Percentiles rank a stretch among this genome's conserved stretches.
Evolutionary conservation across 2,113 vertebrate genomes (phyloP).

Genomic region (Trematocara unimaculatum): DNA sequence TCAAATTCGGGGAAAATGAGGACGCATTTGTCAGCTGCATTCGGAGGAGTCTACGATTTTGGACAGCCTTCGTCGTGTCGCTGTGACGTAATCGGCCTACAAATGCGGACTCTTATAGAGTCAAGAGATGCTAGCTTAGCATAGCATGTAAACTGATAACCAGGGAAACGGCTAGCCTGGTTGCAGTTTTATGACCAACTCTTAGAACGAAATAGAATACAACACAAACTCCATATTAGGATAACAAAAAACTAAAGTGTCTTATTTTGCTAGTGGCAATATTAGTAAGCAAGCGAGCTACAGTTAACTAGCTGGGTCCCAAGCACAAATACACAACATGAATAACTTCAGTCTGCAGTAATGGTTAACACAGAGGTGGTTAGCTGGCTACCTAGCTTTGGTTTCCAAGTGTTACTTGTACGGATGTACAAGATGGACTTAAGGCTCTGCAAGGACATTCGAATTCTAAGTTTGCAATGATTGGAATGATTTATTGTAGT

Average conservation of each 20-base stretch:
- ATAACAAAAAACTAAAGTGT: background rate
- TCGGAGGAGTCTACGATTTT: background rate
- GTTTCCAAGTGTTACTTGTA: background rate
- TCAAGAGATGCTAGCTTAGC: background rate
- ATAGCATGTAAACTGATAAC: background rate
- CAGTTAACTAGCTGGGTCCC: background rate
- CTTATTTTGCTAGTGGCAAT: background rate
- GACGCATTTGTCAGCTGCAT: background rate
- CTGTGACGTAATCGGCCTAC: background rate
- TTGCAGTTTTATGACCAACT: background rate
- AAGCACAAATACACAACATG: background rate
- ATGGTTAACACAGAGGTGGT: background rate
- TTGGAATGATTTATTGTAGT: background rate
- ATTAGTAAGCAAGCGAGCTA: background rate
- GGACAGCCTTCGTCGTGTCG: rapidly evolving
- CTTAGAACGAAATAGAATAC: background rate
- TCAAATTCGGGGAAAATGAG: background rate
- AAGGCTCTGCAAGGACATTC: background rate
- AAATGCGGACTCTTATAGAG: background rate
- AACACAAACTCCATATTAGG: background rate
- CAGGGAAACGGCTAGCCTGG: background rate
- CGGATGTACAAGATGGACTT: background rate
- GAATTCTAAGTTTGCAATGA: background rate
- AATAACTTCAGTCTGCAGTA: background rate
- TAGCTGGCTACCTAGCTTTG: background rate